A percentile compares a stretch with the other conserved stretches of the same genome.
Conservation (phyloP, 2,113 vertebrate species). For the Atrichornis clamosus region DNA sequence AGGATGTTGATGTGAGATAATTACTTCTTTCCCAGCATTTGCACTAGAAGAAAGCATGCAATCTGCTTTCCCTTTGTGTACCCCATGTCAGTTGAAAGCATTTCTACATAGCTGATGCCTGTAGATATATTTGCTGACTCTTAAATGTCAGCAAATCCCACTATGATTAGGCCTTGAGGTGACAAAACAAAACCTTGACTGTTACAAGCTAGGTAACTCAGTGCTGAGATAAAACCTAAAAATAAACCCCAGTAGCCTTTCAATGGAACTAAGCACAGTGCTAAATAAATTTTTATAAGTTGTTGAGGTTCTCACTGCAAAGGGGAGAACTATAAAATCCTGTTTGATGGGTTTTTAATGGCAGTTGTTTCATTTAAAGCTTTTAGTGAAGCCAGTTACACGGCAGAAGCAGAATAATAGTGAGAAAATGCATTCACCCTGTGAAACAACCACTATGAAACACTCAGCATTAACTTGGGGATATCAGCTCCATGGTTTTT, state of each 20-base stretch:
- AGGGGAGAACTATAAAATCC: slow-evolving; percentile 41
- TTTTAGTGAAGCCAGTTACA: slow-evolving; percentile 33
- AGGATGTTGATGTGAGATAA: slow-evolving; percentile 52
- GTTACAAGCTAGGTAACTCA: slow-evolving; percentile 41
- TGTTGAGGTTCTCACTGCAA: neutral
- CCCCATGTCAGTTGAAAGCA: neutral
- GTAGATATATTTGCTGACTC: slow-evolving; percentile 54
- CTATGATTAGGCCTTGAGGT: slow-evolving; percentile 55
- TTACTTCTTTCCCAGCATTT: neutral
- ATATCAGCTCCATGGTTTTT: neutral
- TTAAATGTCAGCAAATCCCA: slow-evolving; percentile 56
- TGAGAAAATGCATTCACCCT: neutral
- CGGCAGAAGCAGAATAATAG: slow-evolving; percentile 19
- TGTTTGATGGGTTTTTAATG: slow-evolving; percentile 40
- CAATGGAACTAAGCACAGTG: slow-evolving; percentile 12
- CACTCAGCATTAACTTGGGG: neutral
- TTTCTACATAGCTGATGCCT: slow-evolving; percentile 23
- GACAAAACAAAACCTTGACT: slow-evolving; percentile 56
- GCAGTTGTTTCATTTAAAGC: slow-evolving; percentile 34
- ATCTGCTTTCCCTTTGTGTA: neutral
- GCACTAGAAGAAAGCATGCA: neutral
- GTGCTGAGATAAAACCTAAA: slow-evolving; percentile 51
- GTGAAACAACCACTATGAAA: neutral
- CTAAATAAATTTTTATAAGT: slow-evolving; percentile 47
- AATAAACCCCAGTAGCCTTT: slow-evolving; percentile 32